Evolutionary conservation across 2,797 vertebrate genomes (phyloP).

Genomic region (Scleropages formosus): DNA sequence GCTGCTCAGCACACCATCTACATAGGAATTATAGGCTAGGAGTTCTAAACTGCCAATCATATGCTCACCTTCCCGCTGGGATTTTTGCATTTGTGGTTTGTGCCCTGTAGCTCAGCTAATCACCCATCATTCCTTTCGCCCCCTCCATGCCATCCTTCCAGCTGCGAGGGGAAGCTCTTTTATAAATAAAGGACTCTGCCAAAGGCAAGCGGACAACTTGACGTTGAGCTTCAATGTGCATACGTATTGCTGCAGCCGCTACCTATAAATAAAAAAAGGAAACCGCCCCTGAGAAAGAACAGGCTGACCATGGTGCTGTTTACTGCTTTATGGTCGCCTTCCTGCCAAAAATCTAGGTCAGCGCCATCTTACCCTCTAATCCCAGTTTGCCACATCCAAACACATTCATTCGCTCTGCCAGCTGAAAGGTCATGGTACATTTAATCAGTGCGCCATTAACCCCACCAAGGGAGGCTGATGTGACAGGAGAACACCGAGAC

Average conservation of each 20-base stretch:
- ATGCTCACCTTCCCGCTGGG: too few species aligned
- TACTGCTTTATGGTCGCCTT: conserved; percentile 23
- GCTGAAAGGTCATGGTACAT: conserved; percentile 54
- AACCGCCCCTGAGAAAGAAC: conserved; percentile 30
- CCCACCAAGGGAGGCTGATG: conserved; percentile 37
- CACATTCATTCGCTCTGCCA: conserved; percentile 31
- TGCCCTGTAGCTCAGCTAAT: background rate
- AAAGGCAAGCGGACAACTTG: background rate
- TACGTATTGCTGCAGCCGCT: background rate
- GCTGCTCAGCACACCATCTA: too few species aligned
- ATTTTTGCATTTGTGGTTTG: background rate
- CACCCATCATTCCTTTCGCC: background rate
- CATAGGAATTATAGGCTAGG: too few species aligned
- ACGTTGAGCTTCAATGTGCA: background rate
- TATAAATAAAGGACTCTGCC: conserved; percentile 8
- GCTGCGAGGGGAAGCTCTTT: background rate
- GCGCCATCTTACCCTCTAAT: conserved; percentile 37
- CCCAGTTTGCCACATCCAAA: conserved; percentile 29
- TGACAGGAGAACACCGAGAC: conserved; percentile 48
- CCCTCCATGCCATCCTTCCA: background rate
- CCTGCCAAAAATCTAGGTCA: conserved; percentile 43
- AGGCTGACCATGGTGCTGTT: conserved; percentile 8
- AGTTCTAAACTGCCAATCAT: too few species aligned
- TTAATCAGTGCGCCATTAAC: conserved; percentile 48
- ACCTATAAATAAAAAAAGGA: conserved; percentile 24